Evolutionary conservation across 2,888 invertebrate genomes (phyloP).

Genomic region (Lithophane semibrunnea): DNA sequence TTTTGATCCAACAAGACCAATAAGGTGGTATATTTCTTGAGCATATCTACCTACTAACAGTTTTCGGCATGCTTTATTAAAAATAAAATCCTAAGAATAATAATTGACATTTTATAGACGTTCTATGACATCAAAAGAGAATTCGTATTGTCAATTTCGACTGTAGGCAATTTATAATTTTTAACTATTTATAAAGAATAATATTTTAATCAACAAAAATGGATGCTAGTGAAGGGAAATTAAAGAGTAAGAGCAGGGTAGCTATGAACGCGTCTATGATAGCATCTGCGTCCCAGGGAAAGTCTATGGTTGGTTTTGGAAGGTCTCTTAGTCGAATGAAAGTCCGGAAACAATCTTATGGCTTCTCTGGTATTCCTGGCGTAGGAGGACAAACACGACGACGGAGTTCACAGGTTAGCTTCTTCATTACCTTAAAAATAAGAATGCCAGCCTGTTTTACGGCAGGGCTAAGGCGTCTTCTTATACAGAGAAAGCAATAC

Average conservation of each 20-base stretch:
- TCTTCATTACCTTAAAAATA: neutral
- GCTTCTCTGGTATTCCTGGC: slow-evolving; percentile 79
- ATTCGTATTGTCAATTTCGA: slow-evolving; percentile 1
- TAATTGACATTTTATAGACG: neutral
- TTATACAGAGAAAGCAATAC: neutral
- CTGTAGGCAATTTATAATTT: too few species aligned
- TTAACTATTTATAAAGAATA: neutral
- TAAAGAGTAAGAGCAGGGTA: slow-evolving; percentile 16
- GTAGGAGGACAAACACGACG: slow-evolving; percentile 74
- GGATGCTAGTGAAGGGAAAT: rapidly evolving
- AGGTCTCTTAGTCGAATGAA: slow-evolving; percentile 74
- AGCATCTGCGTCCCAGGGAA: rapidly evolving
- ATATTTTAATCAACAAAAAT: slow-evolving; percentile 11
- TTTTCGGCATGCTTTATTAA: too few species aligned
- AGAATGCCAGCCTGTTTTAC: neutral
- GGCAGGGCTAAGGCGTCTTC: neutral
- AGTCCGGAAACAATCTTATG: slow-evolving; percentile 78
- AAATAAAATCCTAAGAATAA: neutral
- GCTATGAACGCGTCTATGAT: neutral
- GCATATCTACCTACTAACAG: neutral
- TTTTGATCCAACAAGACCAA: neutral
- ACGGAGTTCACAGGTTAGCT: slow-evolving; percentile 73
- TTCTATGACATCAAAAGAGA: slow-evolving; percentile 7
- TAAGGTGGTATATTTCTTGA: neutral
- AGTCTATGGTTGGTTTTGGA: rapidly evolving